A percentile compares a stretch with the other conserved stretches of the same genome.
These are phyloP conservation scores for Malaclemys terrapin DNA, from an alignment of 2,113 vertebrate species.

Conservation along the genomic window DNA sequence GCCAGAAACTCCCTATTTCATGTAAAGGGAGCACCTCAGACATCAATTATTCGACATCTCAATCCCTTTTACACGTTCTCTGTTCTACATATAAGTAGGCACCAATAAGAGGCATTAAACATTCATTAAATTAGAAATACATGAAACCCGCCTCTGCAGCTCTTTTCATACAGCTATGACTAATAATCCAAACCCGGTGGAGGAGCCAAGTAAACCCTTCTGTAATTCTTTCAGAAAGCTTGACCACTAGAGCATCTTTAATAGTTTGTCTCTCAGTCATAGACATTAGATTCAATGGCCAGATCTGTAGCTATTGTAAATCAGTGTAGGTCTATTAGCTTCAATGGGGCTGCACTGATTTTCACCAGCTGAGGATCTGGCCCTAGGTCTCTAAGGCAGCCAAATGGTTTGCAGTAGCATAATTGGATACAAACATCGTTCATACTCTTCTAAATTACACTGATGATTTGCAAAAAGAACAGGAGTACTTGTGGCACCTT, in stretches of 20 bases:
- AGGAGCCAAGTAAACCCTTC: conserved; percentile 5
- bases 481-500: too few species aligned
- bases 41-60: conserved; percentile 50
- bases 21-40: conserved; percentile 52
- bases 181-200: conserved; percentile 24
- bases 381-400: conserved; percentile 1
- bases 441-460: not conserved
- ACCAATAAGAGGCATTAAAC: conserved; percentile 65
- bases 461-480: not conserved
- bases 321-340: not conserved
- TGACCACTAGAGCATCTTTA: not conserved
- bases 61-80: conserved; percentile 45
- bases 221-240: conserved; percentile 27
- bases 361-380: not conserved
- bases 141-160: conserved; percentile 42
- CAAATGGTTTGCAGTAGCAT: conserved; percentile 24
- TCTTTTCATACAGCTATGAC: conserved; percentile 26
- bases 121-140: conserved; percentile 69
- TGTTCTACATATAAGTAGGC: conserved; percentile 40
- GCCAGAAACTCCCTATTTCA: conserved; percentile 48
- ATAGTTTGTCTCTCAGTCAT: not conserved
- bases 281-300: not conserved
- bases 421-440: not conserved
- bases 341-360: not conserved
- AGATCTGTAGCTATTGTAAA: not conserved